These are phyloP conservation scores for Lethocerus indicus DNA, from an alignment of 1,140 invertebrate species.

Conservation along the genomic window DNA sequence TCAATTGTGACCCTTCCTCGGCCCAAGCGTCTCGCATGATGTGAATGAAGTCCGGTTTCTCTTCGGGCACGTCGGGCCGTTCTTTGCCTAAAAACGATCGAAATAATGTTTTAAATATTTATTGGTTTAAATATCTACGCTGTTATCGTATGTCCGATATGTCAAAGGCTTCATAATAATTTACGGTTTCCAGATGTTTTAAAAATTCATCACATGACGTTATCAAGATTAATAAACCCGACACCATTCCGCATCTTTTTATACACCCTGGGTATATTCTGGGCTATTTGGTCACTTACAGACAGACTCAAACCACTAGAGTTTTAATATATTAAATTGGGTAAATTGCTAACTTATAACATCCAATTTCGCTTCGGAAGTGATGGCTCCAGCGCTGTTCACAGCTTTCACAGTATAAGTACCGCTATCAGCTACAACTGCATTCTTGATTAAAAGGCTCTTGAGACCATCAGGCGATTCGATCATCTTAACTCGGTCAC, in stretches of 20 bases:
- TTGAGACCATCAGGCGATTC: slow-evolving; percentile 48
- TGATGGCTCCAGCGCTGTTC: slow-evolving; percentile 53
- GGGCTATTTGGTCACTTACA: background rate
- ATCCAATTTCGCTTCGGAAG: slow-evolving; percentile 46
- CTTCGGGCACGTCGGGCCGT: slow-evolving; percentile 41
- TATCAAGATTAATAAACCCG: too few relatives aligned
- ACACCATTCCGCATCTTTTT: too few relatives aligned
- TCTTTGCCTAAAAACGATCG: slow-evolving; percentile 27
- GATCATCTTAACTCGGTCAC: slow-evolving; percentile 42
- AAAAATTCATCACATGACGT: too few relatives aligned
- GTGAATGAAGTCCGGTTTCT: slow-evolving; percentile 55
- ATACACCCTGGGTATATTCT: background rate
- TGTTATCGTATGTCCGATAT: too few relatives aligned
- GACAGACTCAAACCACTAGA: background rate
- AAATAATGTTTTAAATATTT: background rate
- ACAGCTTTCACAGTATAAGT: slow-evolving; percentile 54
- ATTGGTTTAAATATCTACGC: too few relatives aligned
- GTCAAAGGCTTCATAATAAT: too few relatives aligned
- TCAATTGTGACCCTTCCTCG: slow-evolving; percentile 56
- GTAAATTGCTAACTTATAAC: slow-evolving; percentile 27
- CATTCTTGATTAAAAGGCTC: slow-evolving; percentile 44
- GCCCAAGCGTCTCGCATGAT: slow-evolving; percentile 50
- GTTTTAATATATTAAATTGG: background rate
- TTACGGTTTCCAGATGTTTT: too few relatives aligned
- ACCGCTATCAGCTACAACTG: slow-evolving; percentile 47